A percentile compares a stretch with the other conserved stretches of the same genome.
These are phyloP conservation scores for Odontocerum albicorne DNA, from an alignment of 2,888 invertebrate species.

Conservation along the genomic window DNA sequence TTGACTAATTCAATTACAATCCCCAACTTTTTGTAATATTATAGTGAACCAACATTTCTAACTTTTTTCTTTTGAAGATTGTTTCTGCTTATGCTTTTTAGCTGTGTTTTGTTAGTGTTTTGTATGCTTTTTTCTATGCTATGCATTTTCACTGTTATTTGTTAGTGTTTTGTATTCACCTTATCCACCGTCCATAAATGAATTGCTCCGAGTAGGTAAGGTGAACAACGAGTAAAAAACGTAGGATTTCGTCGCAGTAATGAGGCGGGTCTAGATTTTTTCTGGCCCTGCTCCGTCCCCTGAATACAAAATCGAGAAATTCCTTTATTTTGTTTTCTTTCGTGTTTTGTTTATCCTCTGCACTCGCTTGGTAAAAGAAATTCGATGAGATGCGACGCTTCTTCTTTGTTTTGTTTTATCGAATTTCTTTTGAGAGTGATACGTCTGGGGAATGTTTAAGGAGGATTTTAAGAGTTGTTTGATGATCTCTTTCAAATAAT, in stretches of 20 bases:
- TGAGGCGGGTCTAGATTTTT: constrained; percentile 33
- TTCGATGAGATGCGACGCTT: constrained; percentile 18
- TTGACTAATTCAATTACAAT: too few species aligned
- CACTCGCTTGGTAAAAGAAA: constrained; percentile 29
- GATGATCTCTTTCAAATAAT: too few species aligned
- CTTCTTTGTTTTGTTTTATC: constrained; percentile 32
- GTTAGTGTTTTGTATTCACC: constrained; percentile 22
- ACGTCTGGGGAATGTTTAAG: constrained; percentile 36
- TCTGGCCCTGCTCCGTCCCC: constrained; percentile 27
- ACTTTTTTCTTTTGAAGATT: too few species aligned
- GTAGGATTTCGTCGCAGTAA: constrained; percentile 28
- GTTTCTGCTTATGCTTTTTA: too few species aligned
- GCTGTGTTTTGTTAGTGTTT: too few species aligned
- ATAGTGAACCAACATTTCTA: too few species aligned
- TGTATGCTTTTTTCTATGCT: too few species aligned
- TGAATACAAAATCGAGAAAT: constrained; percentile 33
- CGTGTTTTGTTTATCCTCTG: constrained; percentile 31
- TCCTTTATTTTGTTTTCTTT: constrained; percentile 27
- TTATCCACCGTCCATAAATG: constrained; percentile 19
- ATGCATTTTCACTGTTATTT: too few species aligned
- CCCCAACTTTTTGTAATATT: too few species aligned
- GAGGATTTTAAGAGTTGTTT: constrained; percentile 25
- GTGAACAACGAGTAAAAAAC: constrained; percentile 8
- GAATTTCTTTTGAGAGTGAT: constrained; percentile 38
- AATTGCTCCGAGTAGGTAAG: constrained; percentile 23